Base-by-base conservation (phyloP, 2,797 vertebrate genomes). In the Aulostomus chinensis region DNA sequence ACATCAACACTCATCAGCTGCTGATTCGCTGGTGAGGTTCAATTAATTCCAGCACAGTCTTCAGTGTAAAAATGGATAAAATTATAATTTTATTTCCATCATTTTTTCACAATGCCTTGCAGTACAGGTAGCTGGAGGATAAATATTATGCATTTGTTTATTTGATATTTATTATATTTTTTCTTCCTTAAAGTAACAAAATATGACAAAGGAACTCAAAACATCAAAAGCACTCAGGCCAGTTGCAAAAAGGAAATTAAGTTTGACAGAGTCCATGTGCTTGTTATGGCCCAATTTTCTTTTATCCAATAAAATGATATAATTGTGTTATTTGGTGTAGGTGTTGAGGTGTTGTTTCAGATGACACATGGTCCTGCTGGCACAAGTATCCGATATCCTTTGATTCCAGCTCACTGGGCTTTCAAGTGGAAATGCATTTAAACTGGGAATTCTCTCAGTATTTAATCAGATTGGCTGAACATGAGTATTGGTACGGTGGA, bases 371-470 rank as follows among this genome's bases (percentile, higher is more conserved):
- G 34, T 37, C 33, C 39, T 18, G 40, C 60, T 58, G 56, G 53
- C 1, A 8, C 38, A 26, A 43, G 26, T 55, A 64, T 58, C 50
- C 45, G 41, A 54, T 60, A 60, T 52, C 36, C 59, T 68, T 51
- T 58, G 61, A 74, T 47, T 43, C 33, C 11, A 31, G 41, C 47
- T 65, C 74, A 33, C 50, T 29, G 58, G 20, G 48, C 60, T 71
- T 58, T 77, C 65, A 61, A 62, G 59, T 62, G 43, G 53, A 76
- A 76, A 68, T 31, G 4, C 47, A 68, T 73, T 73, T 49, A 59
- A 69, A 43, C 31, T 28, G 22, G 56, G 60, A 42, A 42, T 15
- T 67, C 38, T 1, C 52, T 12, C 40, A 41, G 65, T 21, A 55
- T 68, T 60, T 46, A 66, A 71, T 58, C 61, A 42, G 46, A 64